phyloP scores from a whole-genome alignment of 2,113 vertebrate genomes.

The Psilopsiagon aurifrons region DNA sequence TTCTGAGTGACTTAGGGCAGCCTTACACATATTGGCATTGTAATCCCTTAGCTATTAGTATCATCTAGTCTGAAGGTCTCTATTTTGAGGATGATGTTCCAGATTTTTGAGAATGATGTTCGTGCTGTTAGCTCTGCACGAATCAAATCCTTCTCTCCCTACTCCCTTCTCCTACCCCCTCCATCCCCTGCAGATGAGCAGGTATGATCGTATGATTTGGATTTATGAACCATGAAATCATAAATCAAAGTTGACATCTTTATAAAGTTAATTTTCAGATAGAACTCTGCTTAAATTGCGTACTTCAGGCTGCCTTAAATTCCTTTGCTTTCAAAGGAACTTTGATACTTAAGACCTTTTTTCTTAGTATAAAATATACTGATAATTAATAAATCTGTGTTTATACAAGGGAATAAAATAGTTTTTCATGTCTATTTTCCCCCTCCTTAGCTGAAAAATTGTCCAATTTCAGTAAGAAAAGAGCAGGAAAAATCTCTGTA shows the following conservation, averaged over 20 bases:
- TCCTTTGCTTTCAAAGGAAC: background rate
- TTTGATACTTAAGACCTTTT: background rate
- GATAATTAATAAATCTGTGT: background rate
- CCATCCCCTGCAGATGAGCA: background rate
- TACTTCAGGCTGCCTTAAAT: background rate
- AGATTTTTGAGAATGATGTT: background rate
- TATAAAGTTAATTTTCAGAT: background rate
- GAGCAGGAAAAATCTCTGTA: background rate
- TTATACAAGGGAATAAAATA: background rate
- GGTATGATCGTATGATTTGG: slow-evolving; percentile 5
- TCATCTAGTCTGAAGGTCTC: background rate
- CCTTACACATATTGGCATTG: background rate
- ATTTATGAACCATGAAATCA: background rate
- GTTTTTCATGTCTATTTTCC: background rate
- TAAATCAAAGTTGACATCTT: background rate
- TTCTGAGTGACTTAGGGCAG: background rate
- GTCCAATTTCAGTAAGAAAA: background rate
- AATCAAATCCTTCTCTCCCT: background rate
- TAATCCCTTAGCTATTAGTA: background rate
- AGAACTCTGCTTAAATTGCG: background rate
- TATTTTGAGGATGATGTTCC: background rate
- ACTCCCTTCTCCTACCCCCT: background rate
- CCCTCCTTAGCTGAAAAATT: background rate
- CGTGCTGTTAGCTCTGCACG: background rate
- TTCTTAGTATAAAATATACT: background rate